A percentile compares a stretch with the other conserved stretches of the same genome.
Conservation (phyloP, 2,113 vertebrate species). For the Alectura lathami region DNA sequence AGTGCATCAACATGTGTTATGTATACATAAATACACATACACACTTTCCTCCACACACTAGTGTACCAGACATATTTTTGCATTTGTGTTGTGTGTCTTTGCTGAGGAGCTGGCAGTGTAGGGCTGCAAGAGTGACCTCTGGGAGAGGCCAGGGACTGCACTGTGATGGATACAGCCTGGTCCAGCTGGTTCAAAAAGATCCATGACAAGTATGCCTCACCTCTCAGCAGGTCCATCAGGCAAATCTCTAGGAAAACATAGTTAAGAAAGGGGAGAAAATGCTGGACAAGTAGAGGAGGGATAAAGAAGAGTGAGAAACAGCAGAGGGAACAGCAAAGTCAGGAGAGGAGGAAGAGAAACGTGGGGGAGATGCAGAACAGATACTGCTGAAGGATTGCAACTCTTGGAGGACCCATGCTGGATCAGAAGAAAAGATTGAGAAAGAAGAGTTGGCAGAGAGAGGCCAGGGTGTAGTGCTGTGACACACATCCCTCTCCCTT, state of each 20-base stretch:
- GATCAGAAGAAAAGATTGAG: background rate
- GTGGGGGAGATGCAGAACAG: background rate
- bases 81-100: background rate
- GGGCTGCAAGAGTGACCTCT: background rate
- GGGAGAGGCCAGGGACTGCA: background rate
- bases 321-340: background rate
- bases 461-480: background rate
- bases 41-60: background rate
- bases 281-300: background rate
- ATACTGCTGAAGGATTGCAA: background rate
- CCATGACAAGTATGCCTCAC: fast-evolving
- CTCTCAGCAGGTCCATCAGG: background rate
- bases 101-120: background rate
- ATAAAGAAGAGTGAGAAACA: background rate
- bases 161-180: background rate
- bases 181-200: background rate
- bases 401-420: background rate
- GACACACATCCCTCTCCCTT: background rate
- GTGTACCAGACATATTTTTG: background rate
- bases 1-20: background rate
- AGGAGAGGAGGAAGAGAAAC: background rate
- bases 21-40: background rate
- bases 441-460: background rate
- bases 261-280: background rate
- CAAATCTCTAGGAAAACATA: background rate